These are phyloP conservation scores for Acropternis orthonyx DNA, from an alignment of 2,797 vertebrate genomes.

Conservation along the genomic window DNA sequence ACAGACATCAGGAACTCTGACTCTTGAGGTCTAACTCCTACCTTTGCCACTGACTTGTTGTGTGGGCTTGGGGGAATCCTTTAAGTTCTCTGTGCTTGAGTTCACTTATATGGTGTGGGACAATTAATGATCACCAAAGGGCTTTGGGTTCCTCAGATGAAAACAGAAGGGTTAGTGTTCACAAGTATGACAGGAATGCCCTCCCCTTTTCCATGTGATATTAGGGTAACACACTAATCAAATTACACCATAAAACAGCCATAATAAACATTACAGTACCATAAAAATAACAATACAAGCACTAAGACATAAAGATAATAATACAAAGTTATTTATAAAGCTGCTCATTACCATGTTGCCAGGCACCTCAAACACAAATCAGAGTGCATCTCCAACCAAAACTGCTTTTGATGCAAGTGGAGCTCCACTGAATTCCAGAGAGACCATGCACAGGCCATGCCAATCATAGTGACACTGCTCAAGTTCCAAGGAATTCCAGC, in stretches of 20 bases:
- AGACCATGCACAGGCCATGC: neutral
- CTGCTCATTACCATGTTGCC: slow-evolving; percentile 21
- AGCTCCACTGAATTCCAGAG: neutral
- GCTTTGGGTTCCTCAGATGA: slow-evolving; percentile 51
- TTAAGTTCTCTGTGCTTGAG: slow-evolving; percentile 44
- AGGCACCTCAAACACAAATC: slow-evolving; percentile 28
- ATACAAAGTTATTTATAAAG: slow-evolving; percentile 57
- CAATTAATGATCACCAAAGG: slow-evolving; percentile 66
- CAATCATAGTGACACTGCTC: neutral
- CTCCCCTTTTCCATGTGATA: slow-evolving; percentile 51
- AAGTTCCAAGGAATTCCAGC: neutral
- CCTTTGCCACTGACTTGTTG: slow-evolving; percentile 54
- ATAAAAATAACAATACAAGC: slow-evolving; percentile 64
- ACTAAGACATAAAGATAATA: slow-evolving; percentile 56
- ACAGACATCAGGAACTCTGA: slow-evolving; percentile 12
- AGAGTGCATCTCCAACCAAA: slow-evolving; percentile 24
- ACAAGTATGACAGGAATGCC: slow-evolving; percentile 59
- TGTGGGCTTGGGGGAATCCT: slow-evolving; percentile 60
- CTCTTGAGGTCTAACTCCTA: neutral
- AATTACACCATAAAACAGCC: slow-evolving; percentile 62
- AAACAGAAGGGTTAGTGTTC: slow-evolving; percentile 60
- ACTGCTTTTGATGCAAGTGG: neutral
- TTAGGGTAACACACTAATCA: slow-evolving; percentile 55
- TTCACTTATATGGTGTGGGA: slow-evolving; percentile 60
- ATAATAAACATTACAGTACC: slow-evolving; percentile 61